Conservation (phyloP, 2,797 vertebrate genomes). For the Chaetophractus vellerosus region DNA sequence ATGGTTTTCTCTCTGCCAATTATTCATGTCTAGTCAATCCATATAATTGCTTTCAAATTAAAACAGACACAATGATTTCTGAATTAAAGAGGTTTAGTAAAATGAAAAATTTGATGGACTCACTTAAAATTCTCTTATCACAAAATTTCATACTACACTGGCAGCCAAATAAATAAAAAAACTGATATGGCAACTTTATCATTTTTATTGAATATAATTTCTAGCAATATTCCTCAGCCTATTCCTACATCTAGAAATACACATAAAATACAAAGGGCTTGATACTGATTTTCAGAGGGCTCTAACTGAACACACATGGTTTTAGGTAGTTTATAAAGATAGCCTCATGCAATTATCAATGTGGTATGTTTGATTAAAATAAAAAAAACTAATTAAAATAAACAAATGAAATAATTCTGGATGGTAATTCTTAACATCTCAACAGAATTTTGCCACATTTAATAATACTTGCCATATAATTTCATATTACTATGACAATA, state of each 20-base stretch:
- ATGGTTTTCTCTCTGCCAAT: background rate
- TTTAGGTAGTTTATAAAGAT: background rate
- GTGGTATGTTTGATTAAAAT: background rate
- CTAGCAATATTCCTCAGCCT: background rate
- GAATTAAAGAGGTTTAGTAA: constrained; percentile 35
- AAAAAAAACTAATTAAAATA: background rate
- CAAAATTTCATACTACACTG: background rate
- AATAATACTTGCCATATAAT: background rate
- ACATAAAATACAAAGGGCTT: background rate
- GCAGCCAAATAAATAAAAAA: constrained; percentile 12
- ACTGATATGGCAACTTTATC: background rate
- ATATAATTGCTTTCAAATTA: background rate
- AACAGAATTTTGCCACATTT: background rate
- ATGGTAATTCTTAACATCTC: background rate
- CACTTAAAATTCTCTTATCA: background rate
- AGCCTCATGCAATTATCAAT: background rate
- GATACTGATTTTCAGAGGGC: background rate
- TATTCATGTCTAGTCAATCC: background rate
- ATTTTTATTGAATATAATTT: background rate
- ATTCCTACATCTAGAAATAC: background rate
- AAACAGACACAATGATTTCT: constrained; percentile 37
- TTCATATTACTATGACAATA: background rate
- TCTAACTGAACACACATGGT: background rate
- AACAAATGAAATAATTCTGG: background rate
- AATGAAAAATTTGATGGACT: background rate